phyloP scores from a whole-genome alignment of 1,140 invertebrate genomes.

The Hirudo medicinalis region DNA sequence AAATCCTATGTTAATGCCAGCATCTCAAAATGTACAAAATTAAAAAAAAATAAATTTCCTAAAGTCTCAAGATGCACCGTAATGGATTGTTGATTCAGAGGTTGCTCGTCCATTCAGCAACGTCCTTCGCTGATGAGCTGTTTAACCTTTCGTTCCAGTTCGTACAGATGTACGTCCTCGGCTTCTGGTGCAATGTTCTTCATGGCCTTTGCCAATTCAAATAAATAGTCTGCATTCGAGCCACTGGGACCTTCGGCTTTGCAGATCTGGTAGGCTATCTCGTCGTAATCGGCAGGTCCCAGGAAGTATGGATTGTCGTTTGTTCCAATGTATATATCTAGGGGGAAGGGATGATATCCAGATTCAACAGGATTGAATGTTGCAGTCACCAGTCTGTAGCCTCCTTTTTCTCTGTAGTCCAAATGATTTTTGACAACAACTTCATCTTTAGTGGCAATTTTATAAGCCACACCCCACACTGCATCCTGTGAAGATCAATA shows the following conservation, averaged over 20 bases:
- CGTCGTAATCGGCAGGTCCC: conserved; percentile 52
- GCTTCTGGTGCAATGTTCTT: conserved; percentile 55
- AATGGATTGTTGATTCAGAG: no score
- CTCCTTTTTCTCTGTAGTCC: conserved; percentile 70
- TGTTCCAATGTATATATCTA: conserved; percentile 71
- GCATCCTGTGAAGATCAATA: conserved; percentile 1
- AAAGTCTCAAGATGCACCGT: no score
- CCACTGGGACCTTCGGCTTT: conserved; percentile 64
- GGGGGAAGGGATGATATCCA: conserved; percentile 46
- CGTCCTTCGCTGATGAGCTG: conserved; percentile 11
- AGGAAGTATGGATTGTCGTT: conserved; percentile 59
- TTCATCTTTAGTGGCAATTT: conserved; percentile 57
- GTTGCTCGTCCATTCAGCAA: no score
- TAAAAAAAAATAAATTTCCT: no score
- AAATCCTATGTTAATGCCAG: no score
- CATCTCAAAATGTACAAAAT: no score
- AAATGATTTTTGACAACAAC: conserved; percentile 61
- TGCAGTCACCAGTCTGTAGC: conserved; percentile 30
- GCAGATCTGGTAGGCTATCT: conserved; percentile 65
- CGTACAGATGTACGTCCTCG: conserved; percentile 54
- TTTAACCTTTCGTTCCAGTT: conserved; percentile 53
- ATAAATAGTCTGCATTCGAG: conserved; percentile 72
- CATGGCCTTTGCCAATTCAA: conserved; percentile 67
- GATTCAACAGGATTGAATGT: conserved; percentile 30
- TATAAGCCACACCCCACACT: conserved; percentile 82